Conservation (phyloP, 2,888 invertebrate species). For the Aphrophora alni region DNA sequence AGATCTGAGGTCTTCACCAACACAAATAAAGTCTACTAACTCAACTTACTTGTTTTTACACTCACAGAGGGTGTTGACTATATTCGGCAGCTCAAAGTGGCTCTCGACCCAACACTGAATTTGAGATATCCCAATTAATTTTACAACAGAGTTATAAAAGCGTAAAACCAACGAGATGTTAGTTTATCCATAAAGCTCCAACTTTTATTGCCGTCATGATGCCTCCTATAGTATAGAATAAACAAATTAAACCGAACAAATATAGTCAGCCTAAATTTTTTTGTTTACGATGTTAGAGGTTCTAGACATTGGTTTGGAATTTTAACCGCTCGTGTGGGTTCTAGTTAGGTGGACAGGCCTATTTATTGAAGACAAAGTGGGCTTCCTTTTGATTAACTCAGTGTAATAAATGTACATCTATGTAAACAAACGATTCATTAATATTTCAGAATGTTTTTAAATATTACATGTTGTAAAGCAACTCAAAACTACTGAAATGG, state of each 20-base stretch:
- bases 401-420: no score
- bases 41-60: no score
- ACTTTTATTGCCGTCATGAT: background rate
- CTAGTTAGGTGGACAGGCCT: background rate
- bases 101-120: background rate
- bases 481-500: no score
- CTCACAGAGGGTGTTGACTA: no score
- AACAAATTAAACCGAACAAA: background rate
- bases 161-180: background rate
- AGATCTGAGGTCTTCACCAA: no score
- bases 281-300: no score
- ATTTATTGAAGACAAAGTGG: background rate
- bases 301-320: background rate
- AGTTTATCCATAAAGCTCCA: background rate
- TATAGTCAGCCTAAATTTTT: background rate
- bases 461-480: no score
- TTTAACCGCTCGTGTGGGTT: background rate
- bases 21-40: no score
- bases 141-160: background rate
- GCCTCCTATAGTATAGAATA: background rate
- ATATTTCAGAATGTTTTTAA: no score
- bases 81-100: background rate
- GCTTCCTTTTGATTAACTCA: background rate
- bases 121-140: constrained; percentile 3
- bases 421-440: no score